Conservation (phyloP, 2,888 invertebrate genomes). For the Crepidodera aurea region DNA sequence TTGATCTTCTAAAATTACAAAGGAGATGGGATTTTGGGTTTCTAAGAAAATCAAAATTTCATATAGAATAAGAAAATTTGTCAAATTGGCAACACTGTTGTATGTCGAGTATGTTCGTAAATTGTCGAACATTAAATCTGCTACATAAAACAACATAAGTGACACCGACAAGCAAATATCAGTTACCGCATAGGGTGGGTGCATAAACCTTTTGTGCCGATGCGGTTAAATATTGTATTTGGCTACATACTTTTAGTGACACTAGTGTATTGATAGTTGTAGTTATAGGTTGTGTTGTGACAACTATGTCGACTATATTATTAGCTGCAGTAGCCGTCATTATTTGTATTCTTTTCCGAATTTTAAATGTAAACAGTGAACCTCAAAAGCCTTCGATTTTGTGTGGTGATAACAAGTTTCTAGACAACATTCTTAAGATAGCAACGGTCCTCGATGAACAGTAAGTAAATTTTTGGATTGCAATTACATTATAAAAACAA, state of each 20-base stretch:
- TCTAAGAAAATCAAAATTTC: too few species aligned
- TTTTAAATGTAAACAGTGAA: constrained; percentile 85
- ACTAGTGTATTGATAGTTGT: background rate
- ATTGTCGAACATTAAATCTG: too few species aligned
- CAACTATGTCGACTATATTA: constrained; percentile 79
- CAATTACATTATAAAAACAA: too few species aligned
- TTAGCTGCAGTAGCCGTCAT: constrained; percentile 83
- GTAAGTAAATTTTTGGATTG: constrained; percentile 73
- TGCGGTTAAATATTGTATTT: background rate
- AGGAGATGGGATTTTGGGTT: too few species aligned
- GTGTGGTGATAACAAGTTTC: constrained; percentile 79
- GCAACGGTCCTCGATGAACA: constrained; percentile 81
- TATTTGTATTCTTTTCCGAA: constrained; percentile 82
- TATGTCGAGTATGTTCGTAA: too few species aligned
- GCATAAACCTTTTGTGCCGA: background rate
- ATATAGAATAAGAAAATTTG: too few species aligned
- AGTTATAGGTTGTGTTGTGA: constrained; percentile 10
- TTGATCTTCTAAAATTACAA: too few species aligned
- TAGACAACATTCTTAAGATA: constrained; percentile 80
- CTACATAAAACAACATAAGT: too few species aligned
- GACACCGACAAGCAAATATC: background rate
- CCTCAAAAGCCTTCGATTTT: constrained; percentile 80
- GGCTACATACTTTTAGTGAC: background rate
- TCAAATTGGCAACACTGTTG: too few species aligned
- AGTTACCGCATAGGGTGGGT: background rate